phyloP scores from a whole-genome alignment of 2,888 invertebrate species.

The Anarsia innoxiella region DNA sequence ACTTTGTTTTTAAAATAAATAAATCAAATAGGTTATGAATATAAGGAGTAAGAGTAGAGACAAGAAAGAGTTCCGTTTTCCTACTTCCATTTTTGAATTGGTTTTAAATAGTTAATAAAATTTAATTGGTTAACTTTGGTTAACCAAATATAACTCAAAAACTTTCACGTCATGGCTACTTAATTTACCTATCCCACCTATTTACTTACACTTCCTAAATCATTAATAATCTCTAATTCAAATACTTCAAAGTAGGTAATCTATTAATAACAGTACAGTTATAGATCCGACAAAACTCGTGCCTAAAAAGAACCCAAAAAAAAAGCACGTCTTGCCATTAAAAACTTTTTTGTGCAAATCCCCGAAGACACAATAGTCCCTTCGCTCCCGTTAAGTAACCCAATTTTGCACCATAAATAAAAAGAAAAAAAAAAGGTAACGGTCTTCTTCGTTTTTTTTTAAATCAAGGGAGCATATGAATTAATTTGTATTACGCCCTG shows the following conservation, averaged over 20 bases:
- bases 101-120: too few relatives aligned
- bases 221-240: slow-evolving; percentile 47
- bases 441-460: slow-evolving; percentile 51
- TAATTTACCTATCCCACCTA: too few relatives aligned
- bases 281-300: slow-evolving; percentile 33
- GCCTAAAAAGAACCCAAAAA: slow-evolving; percentile 22
- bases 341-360: slow-evolving; percentile 26
- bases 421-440: slow-evolving; percentile 62
- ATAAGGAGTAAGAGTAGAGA: too few relatives aligned
- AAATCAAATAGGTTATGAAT: too few relatives aligned
- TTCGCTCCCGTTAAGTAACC: slow-evolving; percentile 71
- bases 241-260: too few relatives aligned
- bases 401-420: slow-evolving; percentile 74
- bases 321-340: slow-evolving; percentile 25
- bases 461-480: slow-evolving; percentile 40
- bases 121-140: too few relatives aligned
- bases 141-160: too few relatives aligned
- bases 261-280: slow-evolving; percentile 52
- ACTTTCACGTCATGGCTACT: too few relatives aligned
- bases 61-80: too few relatives aligned
- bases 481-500: slow-evolving; percentile 70
- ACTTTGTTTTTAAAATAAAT: too few relatives aligned
- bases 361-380: slow-evolving; percentile 51
- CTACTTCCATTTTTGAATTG: too few relatives aligned
- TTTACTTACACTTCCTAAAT: too few relatives aligned